Percentiles rank a stretch among this genome's conserved stretches.
Conservation (phyloP, 2,113 vertebrate species). For the Megalops atlanticus region DNA sequence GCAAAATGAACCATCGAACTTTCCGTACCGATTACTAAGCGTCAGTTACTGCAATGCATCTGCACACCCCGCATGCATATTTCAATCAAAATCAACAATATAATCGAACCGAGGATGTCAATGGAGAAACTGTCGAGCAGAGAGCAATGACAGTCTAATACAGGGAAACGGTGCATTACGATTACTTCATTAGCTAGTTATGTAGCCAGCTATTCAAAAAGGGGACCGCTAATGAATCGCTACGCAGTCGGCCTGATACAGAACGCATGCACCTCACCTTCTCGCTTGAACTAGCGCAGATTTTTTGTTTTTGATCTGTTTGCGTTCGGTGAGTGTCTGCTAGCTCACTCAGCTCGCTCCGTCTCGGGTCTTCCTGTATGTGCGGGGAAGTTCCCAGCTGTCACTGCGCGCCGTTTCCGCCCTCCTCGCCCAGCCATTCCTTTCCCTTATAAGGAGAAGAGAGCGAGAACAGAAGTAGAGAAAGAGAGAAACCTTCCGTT, state of each 20-base stretch:
- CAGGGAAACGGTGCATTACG: not conserved
- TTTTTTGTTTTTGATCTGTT: slow-evolving; percentile 44
- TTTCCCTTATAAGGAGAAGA: slow-evolving; percentile 75
- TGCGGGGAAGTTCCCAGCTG: slow-evolving; percentile 62
- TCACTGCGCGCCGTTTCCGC: slow-evolving; percentile 70
- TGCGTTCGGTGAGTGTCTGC: slow-evolving; percentile 7
- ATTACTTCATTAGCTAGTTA: not conserved
- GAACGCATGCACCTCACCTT: not conserved
- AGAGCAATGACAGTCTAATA: not conserved
- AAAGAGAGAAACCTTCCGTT: not conserved
- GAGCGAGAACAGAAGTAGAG: slow-evolving; percentile 11
- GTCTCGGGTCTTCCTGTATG: slow-evolving; percentile 60
- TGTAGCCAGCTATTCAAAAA: too few species aligned
- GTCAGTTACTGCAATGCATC: slow-evolving; percentile 8
- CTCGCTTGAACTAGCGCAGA: slow-evolving; percentile 41
- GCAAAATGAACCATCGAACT: slow-evolving; percentile 36
- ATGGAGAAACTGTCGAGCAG: not conserved
- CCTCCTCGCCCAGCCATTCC: slow-evolving; percentile 60
- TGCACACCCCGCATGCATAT: not conserved
- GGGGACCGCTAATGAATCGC: not conserved
- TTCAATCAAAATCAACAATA: not conserved
- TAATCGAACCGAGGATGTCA: not conserved
- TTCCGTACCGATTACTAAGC: not conserved
- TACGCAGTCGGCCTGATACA: not conserved
- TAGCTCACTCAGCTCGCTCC: slow-evolving; percentile 40